phyloP scores from a whole-genome alignment of 2,888 invertebrate genomes.

The Amaurobius ferox region DNA sequence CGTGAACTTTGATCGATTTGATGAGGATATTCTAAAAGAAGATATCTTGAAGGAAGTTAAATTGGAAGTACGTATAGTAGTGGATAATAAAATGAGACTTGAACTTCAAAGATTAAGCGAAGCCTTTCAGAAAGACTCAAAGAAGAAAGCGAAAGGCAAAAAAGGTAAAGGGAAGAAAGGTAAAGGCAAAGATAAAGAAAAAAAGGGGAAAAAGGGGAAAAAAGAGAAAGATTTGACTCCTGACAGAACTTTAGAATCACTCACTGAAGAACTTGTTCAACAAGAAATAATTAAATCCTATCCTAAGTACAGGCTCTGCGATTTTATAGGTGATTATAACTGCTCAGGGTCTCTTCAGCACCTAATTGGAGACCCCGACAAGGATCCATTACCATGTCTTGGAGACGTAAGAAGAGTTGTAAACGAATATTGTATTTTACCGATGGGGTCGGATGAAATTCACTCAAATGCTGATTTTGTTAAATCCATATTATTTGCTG shows the following conservation, averaged over 20 bases:
- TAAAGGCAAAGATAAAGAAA: constrained; percentile 23
- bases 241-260: constrained; percentile 85
- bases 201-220: constrained; percentile 3
- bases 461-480: constrained; percentile 79
- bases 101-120: constrained; percentile 18
- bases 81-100: constrained; percentile 49
- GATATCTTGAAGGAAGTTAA: constrained; percentile 35
- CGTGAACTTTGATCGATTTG: constrained; percentile 25
- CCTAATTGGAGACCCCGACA: neutral
- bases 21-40: constrained; percentile 4
- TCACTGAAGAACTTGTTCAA: constrained; percentile 93
- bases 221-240: constrained; percentile 48
- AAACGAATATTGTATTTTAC: constrained; percentile 92
- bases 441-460: constrained; percentile 81
- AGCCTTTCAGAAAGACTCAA: constrained; percentile 27
- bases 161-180: neutral
- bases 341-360: constrained; percentile 78
- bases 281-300: constrained; percentile 92
- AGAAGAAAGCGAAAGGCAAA: constrained; percentile 13
- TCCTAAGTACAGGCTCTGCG: constrained; percentile 83
- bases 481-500: constrained; percentile 87
- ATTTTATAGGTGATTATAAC: constrained; percentile 86
- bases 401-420: constrained; percentile 91
- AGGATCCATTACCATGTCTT: constrained; percentile 82
- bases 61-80: constrained; percentile 15